Percentiles rank a stretch among this genome's conserved stretches.
Conservation (phyloP, 2,797 vertebrate genomes). For the Darevskia nairensis region DNA sequence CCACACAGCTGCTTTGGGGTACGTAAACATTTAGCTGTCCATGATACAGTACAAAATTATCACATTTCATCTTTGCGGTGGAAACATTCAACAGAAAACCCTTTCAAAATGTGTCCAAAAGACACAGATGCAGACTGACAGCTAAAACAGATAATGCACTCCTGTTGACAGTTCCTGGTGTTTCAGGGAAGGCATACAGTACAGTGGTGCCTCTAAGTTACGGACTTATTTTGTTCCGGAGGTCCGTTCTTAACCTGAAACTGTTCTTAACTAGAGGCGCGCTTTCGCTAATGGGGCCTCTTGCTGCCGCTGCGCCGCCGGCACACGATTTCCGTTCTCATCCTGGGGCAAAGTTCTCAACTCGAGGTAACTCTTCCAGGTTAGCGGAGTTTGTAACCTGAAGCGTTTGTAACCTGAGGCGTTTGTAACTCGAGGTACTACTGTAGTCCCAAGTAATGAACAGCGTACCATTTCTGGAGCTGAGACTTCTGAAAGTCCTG, state of each 20-base stretch:
- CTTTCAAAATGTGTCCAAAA: not conserved
- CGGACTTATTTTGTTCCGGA: no score
- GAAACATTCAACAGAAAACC: conserved; percentile 3
- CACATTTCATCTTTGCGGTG: not conserved
- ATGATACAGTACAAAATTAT: not conserved
- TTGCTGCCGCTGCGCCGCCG: no score
- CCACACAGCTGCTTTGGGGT: conserved; percentile 12
- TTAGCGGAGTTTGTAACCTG: no score
- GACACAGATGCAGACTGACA: not conserved
- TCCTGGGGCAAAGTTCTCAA: no score
- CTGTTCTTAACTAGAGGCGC: no score
- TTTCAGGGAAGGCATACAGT: not conserved
- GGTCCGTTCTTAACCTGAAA: no score
- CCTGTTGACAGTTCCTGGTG: not conserved
- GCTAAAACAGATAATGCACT: not conserved
- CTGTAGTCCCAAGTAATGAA: not conserved
- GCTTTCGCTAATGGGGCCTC: no score
- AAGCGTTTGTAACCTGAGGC: no score
- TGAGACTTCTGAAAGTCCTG: not conserved
- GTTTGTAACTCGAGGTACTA: no score
- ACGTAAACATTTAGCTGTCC: not conserved
- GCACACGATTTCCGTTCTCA: no score
- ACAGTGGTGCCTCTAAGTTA: no score
- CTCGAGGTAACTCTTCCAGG: no score
- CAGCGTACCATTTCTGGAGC: not conserved